Evolutionary conservation across 2,113 vertebrate genomes (phyloP), one percentile per base, ranked within the genome.

Genomic region (Aix galericulata): DNA sequence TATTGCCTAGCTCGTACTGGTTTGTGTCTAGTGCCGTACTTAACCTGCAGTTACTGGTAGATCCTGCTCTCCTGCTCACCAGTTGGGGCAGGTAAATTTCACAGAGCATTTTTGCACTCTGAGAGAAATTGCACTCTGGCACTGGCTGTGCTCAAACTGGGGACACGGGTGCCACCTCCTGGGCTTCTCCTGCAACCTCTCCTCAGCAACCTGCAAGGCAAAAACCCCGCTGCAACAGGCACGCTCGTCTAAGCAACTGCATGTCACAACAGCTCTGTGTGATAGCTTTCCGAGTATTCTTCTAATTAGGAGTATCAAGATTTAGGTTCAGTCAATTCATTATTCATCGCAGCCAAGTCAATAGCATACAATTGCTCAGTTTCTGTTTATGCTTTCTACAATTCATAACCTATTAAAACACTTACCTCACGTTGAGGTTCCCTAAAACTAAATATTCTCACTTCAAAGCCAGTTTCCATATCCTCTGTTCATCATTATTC

Each of bases 71-170:
- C 12, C 29, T 4, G 29, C 10, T 32, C 27, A 21, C 29, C 36
- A 15, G 0, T 11, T 31, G 5, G 50, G 46, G 64, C 55, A 36
- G 66, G 7, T 34, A 8, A 25, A 25, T 2, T 15, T 5, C 8
- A 5, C 6, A 14, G 9, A 53, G 27, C 52, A 0, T 29, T 17
- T n/a, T n/a, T n/a, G n/a, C n/a, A n/a, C n/a, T n/a, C n/a, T n/a
- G n/a, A n/a, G n/a, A n/a, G n/a, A n/a, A n/a, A n/a, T n/a, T 1
- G 0, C 18, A 6, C 64, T 18, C 38, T 0, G 32, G 32, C 32
- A 6, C 6, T 0, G 29, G 5, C 10, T 18, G 22, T 11, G 12
- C 26, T 36, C 17, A 2, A 1, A 8, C 1, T 1, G 9, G 20
- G 46, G 46, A 17, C 2, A 1, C 8, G 7, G 34, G 6, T 26